These are phyloP conservation scores for Achlya flavicornis DNA, from an alignment of 2,888 invertebrate species.

Conservation along the genomic window DNA sequence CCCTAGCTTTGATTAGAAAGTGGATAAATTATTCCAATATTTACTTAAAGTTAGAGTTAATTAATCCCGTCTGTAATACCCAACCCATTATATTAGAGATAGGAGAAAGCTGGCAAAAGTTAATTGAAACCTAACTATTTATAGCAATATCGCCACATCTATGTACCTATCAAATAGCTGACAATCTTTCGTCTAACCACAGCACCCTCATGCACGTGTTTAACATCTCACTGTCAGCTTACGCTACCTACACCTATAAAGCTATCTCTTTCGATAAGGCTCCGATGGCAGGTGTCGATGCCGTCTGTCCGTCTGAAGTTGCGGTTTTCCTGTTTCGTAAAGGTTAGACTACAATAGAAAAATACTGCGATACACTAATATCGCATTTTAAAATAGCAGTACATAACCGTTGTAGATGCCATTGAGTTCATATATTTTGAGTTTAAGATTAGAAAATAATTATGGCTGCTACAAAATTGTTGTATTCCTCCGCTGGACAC, in stretches of 20 bases:
- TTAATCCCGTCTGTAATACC: not conserved
- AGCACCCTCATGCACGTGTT: slow-evolving; percentile 29
- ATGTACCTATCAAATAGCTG: slow-evolving; percentile 27
- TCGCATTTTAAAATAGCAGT: too few species aligned
- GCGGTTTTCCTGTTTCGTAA: slow-evolving; percentile 13
- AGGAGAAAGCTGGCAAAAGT: slow-evolving; percentile 3
- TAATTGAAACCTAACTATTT: not conserved
- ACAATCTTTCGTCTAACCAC: slow-evolving; percentile 46
- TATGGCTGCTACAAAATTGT: not conserved
- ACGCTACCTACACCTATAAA: slow-evolving; percentile 10
- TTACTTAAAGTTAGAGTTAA: not conserved
- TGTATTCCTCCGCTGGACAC: not conserved
- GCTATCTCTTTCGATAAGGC: slow-evolving; percentile 24
- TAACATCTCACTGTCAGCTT: slow-evolving; percentile 27
- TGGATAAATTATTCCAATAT: slow-evolving; percentile 5
- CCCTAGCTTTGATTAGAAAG: not conserved
- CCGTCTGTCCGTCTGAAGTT: slow-evolving; percentile 30
- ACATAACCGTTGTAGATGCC: too few species aligned
- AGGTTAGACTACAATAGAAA: not conserved
- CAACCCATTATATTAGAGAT: not conserved
- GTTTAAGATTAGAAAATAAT: not conserved
- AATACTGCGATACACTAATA: not conserved
- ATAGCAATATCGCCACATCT: not conserved
- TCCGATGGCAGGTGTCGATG: slow-evolving; percentile 41
- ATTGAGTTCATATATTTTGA: not conserved